A percentile compares a stretch with the other conserved stretches of the same genome.
These are phyloP conservation scores for Diploptera punctata DNA, from an alignment of 2,888 invertebrate species.

Conservation along the genomic window DNA sequence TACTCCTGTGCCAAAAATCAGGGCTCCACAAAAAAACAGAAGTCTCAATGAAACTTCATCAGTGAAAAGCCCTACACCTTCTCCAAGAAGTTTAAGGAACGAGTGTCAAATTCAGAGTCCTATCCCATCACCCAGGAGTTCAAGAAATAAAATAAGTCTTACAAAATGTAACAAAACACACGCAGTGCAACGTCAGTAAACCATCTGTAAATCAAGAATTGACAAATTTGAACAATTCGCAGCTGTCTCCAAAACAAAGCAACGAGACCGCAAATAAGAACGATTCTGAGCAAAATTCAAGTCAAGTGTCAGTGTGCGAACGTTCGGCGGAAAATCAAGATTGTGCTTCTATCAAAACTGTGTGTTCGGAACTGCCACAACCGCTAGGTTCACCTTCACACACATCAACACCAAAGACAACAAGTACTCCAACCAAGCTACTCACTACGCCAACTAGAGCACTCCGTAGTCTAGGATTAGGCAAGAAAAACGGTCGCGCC, in stretches of 20 bases:
- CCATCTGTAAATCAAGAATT: too few relatives aligned
- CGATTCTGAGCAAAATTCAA: too few relatives aligned
- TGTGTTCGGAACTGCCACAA: not conserved
- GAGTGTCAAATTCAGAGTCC: not conserved
- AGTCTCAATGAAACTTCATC: not conserved
- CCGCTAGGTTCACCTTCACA: constrained; percentile 50
- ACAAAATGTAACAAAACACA: too few relatives aligned
- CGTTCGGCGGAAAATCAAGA: not conserved
- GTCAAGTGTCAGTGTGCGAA: too few relatives aligned
- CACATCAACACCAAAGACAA: constrained; percentile 56
- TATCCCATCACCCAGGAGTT: too few relatives aligned
- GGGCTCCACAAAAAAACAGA: not conserved
- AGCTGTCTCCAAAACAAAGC: too few relatives aligned
- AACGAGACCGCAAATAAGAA: too few relatives aligned
- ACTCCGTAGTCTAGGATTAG: not conserved
- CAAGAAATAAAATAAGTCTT: too few relatives aligned
- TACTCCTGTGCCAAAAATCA: not conserved
- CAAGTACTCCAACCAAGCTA: constrained; percentile 6
- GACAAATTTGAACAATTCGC: too few relatives aligned
- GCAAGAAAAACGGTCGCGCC: constrained; percentile 44
- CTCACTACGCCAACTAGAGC: not conserved
- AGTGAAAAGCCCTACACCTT: not conserved
- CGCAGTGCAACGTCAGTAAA: too few relatives aligned
- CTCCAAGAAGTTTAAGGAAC: not conserved
- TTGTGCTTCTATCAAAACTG: not conserved